Evolutionary conservation across 2,888 invertebrate genomes (phyloP), one percentile per base, ranked within the genome.

Genomic region (Neria commutata): DNA sequence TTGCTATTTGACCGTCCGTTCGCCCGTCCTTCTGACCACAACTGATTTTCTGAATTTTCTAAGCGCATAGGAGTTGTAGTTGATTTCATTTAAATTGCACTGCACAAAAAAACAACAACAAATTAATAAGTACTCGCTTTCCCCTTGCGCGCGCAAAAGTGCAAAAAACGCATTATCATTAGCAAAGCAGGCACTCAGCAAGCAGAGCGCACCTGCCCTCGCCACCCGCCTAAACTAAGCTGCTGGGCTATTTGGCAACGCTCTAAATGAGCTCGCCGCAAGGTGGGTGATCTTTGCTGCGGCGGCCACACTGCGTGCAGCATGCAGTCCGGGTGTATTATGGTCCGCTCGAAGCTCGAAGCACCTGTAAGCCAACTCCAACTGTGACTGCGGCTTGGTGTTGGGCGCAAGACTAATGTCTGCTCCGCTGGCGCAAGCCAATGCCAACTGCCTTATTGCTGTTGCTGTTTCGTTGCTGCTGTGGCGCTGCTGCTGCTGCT

Each of bases 151-250:
- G 16, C 37, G 4, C 14, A n/a, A 56, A 56, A 56, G 56, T 52
- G 56, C 56, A 56, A 56, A 56, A 19, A 56, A 56, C 56, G 56
- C 56, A 56, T 56, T 56, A 56, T 51, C 56, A 56, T 56, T 56
- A 56, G 11, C 29, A 6, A 29, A 8, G 29, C 29, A 29, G 29
- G 11, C 6, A 11, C 29, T 6, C 11, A 29, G 29, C 29, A 29
- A 29, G 29, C 29, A 6, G 29, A 29, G 29, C 29, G 11, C 42
- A 34, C 47, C 25, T 51, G 24, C 24, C 45, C 34, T 33, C 2
- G 42, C 33, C 51, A 47, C 21, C 49, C 17, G 40, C 46, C 21
- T 37, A 17, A 1, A 33, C 24, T 47, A 24, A 50, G n/a, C n/a
- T n/a, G n/a, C n/a, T n/a, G n/a, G n/a, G n/a, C n/a, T 49, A 50